Conservation (phyloP, 2,888 invertebrate species). For the Plemyria rubiginata region DNA sequence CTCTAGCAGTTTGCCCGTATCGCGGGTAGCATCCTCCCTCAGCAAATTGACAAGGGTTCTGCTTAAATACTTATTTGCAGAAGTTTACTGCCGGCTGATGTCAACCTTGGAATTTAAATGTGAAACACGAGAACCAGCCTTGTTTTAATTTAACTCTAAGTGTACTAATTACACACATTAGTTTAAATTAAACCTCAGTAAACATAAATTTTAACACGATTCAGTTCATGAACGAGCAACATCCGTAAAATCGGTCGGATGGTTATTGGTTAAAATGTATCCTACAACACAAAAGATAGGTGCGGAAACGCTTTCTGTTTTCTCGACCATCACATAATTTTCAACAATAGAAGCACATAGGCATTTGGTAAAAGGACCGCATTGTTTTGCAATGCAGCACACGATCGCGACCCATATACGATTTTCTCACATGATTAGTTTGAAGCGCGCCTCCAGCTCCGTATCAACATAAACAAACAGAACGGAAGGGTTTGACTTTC, state of each 20-base stretch:
- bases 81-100: conserved; percentile 46
- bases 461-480: conserved; percentile 70
- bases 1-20: too few species aligned
- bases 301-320: conserved; percentile 39
- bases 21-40: conserved; percentile 56
- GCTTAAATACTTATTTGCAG: conserved; percentile 53
- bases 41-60: conserved; percentile 67
- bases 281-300: conserved; percentile 30
- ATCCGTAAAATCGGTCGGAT: conserved; percentile 31
- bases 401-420: conserved; percentile 43
- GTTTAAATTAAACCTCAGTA: conserved; percentile 11
- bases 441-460: conserved; percentile 38
- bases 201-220: conserved; percentile 4
- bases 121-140: conserved; percentile 33
- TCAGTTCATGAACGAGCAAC: conserved; percentile 22
- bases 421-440: conserved; percentile 47
- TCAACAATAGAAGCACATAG: conserved; percentile 41
- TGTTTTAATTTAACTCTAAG: conserved; percentile 35
- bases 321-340: conserved; percentile 42
- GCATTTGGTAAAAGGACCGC: conserved; percentile 40
- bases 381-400: conserved; percentile 44
- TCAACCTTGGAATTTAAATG: conserved; percentile 43
- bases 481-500: conserved; percentile 65
- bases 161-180: conserved; percentile 19
- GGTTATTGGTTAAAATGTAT: conserved; percentile 39